These are phyloP conservation scores for Ptychadena robeensis DNA, from an alignment of 2,797 vertebrate species.

Conservation along the genomic window DNA sequence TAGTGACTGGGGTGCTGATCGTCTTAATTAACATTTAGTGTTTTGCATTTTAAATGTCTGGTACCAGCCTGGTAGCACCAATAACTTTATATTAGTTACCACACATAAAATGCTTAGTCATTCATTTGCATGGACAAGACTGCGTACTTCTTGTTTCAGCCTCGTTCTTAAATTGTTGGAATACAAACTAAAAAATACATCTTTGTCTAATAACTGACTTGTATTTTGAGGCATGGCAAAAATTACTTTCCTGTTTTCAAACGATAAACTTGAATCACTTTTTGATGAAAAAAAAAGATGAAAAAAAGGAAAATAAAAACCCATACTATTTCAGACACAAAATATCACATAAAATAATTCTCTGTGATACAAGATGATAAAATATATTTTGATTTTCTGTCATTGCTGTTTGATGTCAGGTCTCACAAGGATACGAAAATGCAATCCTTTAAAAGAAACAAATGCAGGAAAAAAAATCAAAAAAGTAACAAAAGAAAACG, in stretches of 20 bases:
- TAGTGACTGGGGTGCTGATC: too few relatives aligned
- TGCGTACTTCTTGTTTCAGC: neutral
- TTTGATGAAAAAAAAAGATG: neutral
- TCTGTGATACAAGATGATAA: slow-evolving; percentile 5
- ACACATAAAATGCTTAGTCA: too few relatives aligned
- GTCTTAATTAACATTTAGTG: too few relatives aligned
- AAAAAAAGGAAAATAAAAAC: neutral
- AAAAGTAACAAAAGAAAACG: neutral
- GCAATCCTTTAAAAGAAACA: neutral
- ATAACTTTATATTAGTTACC: too few relatives aligned
- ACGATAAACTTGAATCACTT: slow-evolving; percentile 9
- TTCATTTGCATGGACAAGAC: neutral
- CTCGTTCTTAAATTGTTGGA: neutral
- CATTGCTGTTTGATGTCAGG: neutral
- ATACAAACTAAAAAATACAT: neutral
- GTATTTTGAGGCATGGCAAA: neutral
- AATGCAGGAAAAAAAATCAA: slow-evolving; percentile 1
- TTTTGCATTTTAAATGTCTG: too few relatives aligned
- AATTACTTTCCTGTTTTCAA: neutral
- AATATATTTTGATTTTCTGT: neutral
- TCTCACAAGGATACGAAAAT: neutral
- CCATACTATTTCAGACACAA: neutral
- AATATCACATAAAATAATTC: slow-evolving; percentile 6
- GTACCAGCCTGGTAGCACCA: too few relatives aligned
- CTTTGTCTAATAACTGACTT: neutral